phyloP scores from a whole-genome alignment of 2,888 invertebrate genomes.

The Dolomedes plantarius region DNA sequence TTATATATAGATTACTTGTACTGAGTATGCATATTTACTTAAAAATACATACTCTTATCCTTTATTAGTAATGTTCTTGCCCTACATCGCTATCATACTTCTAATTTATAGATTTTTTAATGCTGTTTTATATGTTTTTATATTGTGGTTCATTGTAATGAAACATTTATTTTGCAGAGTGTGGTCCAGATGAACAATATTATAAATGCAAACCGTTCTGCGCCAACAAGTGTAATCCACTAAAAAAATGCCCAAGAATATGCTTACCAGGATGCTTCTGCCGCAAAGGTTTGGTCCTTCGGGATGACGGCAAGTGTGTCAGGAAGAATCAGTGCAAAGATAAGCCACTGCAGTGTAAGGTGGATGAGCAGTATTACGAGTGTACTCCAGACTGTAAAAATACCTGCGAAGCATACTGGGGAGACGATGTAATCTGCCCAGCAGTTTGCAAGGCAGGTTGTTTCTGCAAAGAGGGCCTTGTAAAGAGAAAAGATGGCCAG shows the following conservation, averaged over 20 bases:
- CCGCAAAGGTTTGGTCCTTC: constrained; percentile 30
- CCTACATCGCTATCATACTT: no score
- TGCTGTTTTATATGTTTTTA: no score
- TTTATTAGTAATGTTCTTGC: no score
- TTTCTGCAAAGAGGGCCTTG: not conserved
- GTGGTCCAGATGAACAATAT: no score
- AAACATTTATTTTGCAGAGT: not conserved
- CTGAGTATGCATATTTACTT: no score
- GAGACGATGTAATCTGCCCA: not conserved
- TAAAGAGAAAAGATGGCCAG: not conserved
- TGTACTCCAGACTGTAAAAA: not conserved
- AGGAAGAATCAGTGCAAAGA: not conserved
- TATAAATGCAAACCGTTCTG: not conserved
- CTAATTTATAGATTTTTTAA: no score
- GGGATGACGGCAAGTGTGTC: constrained; percentile 40
- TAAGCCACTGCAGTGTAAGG: no score
- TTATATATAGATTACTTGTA: no score
- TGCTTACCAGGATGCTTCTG: constrained; percentile 43
- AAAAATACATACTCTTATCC: no score
- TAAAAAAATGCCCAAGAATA: not conserved
- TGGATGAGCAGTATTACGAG: not conserved
- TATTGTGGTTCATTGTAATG: no score
- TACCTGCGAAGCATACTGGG: not conserved
- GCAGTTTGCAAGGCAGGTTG: not conserved
- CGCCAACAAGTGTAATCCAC: not conserved